Evolutionary conservation across 2,113 vertebrate species (phyloP).

Genomic region (Sinosuthora webbiana): DNA sequence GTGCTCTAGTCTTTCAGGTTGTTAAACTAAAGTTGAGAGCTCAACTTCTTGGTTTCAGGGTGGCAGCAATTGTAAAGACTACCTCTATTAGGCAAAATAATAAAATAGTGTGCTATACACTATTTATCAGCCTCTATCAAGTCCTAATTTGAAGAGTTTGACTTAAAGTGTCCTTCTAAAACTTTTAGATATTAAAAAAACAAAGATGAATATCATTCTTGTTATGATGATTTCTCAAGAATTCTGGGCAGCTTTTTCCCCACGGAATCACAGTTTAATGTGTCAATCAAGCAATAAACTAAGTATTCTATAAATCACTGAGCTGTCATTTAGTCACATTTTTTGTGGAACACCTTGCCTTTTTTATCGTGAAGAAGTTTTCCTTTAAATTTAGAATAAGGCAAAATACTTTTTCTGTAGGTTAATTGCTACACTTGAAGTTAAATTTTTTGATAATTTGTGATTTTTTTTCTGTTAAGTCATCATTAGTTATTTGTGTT

Average conservation of each 20-base stretch:
- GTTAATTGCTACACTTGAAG: neutral
- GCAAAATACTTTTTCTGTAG: neutral
- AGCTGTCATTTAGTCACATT: slow-evolving; percentile 41
- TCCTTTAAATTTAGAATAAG: neutral
- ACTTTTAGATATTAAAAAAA: neutral
- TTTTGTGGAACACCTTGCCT: slow-evolving; percentile 4
- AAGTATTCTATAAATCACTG: slow-evolving; percentile 34
- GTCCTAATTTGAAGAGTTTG: neutral
- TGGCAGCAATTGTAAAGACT: neutral
- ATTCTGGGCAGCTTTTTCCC: neutral
- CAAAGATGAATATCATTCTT: neutral
- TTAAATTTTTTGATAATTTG: neutral
- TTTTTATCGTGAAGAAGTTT: neutral
- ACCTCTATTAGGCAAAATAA: neutral
- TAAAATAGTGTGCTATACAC: neutral
- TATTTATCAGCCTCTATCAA: neutral
- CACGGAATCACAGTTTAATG: neutral
- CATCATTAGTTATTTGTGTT: neutral
- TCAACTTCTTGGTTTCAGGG: neutral
- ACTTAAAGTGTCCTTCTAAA: neutral
- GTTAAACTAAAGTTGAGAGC: neutral
- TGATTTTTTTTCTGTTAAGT: neutral
- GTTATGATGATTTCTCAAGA: neutral
- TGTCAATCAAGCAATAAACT: slow-evolving; percentile 4
- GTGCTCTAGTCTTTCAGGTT: neutral